phyloP scores from a whole-genome alignment of 92 coral and sea anemone genomes.

The Porites lobata region DNA sequence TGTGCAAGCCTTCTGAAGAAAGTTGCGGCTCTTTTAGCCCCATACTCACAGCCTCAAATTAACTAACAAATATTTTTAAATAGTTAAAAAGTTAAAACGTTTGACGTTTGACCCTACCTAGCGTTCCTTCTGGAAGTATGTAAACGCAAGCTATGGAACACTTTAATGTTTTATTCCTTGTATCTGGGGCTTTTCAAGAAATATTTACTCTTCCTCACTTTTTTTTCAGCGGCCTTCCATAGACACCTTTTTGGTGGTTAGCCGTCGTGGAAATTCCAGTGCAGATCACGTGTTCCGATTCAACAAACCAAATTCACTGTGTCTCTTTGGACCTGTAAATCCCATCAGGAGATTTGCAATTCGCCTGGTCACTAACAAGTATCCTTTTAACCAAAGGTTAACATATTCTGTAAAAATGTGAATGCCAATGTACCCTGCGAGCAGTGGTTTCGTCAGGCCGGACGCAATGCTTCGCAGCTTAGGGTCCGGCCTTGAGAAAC shows the following conservation, averaged over 20 bases:
- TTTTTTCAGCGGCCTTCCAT: conserved; percentile 10
- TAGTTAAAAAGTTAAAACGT: no score
- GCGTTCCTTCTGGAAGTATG: no score
- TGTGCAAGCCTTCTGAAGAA: no score
- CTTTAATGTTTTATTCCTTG: no score
- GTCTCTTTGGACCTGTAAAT: conserved; percentile 75
- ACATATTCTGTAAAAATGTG: neutral
- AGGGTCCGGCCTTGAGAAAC: no score
- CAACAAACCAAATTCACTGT: conserved; percentile 73
- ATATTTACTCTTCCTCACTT: no score
- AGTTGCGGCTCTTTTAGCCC: no score
- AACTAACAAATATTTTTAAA: no score
- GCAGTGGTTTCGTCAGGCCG: no score
- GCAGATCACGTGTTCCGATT: conserved; percentile 86
- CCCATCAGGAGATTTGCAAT: conserved; percentile 78
- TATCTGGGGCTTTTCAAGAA: neutral
- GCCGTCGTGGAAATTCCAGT: conserved; percentile 18
- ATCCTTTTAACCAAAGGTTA: conserved; percentile 60
- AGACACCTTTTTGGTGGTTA: conserved; percentile 21
- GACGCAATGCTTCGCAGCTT: no score
- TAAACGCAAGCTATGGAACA: neutral
- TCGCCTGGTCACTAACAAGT: conserved; percentile 79
- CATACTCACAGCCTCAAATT: no score
- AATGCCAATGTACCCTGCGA: neutral
- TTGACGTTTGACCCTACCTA: no score